These are phyloP conservation scores for Andrena bucephala DNA, from an alignment of 2,888 invertebrate genomes.

Conservation along the genomic window DNA sequence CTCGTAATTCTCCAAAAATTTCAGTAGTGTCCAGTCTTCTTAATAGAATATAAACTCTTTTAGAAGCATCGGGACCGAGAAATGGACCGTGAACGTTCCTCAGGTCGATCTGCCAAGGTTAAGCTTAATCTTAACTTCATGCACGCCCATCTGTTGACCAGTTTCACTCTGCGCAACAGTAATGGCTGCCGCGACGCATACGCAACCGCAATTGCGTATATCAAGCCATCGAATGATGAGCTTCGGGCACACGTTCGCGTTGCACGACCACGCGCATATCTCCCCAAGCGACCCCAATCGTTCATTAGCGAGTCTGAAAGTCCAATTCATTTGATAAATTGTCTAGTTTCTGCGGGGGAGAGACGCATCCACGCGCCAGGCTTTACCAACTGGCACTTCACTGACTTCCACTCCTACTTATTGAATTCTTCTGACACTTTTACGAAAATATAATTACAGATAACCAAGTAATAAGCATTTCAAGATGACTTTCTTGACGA, in stretches of 20 bases:
- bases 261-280: conserved; percentile 21
- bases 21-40: too few species aligned
- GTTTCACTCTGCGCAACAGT: conserved; percentile 47
- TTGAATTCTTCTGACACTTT: not conserved
- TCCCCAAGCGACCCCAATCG: conserved; percentile 42
- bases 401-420: not conserved
- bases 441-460: not conserved
- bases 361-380: not conserved
- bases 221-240: conserved; percentile 45
- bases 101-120: conserved; percentile 51
- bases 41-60: too few species aligned
- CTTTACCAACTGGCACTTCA: conserved; percentile 16
- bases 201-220: conserved; percentile 48
- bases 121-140: conserved; percentile 58
- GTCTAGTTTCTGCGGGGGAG: conserved; percentile 29
- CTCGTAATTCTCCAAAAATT: too few species aligned
- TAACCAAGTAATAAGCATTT: not conserved
- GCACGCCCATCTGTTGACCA: conserved; percentile 45
- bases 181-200: conserved; percentile 49
- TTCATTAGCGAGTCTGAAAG: conserved; percentile 48
- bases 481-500: not conserved
- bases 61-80: conserved; percentile 17
- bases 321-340: conserved; percentile 44
- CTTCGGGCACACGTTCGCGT: conserved; percentile 17
- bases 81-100: conserved; percentile 33